A percentile compares a stretch with the other conserved stretches of the same genome.
Conservation (phyloP, 2,113 vertebrate species). For the Mesocricetus auratus region DNA sequence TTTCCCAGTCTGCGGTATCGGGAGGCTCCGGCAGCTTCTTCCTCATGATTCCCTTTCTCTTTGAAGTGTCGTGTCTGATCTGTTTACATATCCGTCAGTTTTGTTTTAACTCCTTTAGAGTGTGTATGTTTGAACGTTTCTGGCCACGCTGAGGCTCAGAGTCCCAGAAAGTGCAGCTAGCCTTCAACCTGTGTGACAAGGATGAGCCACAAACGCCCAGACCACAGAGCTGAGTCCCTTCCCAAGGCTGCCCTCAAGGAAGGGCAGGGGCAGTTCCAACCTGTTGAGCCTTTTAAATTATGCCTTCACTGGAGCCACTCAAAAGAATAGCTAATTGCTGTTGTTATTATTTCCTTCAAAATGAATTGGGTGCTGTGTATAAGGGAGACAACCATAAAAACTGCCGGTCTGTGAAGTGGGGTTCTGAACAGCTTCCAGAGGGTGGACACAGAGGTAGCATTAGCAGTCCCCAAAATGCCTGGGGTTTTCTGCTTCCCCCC, state of each 20-base stretch:
- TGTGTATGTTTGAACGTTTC: conserved; percentile 4
- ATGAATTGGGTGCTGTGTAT: not conserved
- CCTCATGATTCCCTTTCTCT: conserved; percentile 87
- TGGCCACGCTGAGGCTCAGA: not conserved
- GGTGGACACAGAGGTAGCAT: conserved; percentile 34
- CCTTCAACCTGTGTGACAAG: conserved; percentile 58
- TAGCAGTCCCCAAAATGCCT: conserved; percentile 57
- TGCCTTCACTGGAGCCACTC: conserved; percentile 75
- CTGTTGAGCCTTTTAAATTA: conserved; percentile 59
- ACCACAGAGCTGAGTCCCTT: conserved; percentile 59
- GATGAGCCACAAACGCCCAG: conserved; percentile 57
- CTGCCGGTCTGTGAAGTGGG: not conserved
- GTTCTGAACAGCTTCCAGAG: not conserved
- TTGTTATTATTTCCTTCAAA: conserved; percentile 75
- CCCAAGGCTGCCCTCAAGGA: conserved; percentile 15
- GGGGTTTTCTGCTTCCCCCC: not conserved
- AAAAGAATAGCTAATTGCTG: conserved; percentile 64
- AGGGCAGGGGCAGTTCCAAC: not conserved
- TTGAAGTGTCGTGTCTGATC: conserved; percentile 92
- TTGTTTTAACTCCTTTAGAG: conserved; percentile 59
- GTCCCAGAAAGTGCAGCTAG: not conserved
- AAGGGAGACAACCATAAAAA: conserved; percentile 67
- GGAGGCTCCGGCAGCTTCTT: conserved; percentile 79
- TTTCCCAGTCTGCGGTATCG: conserved; percentile 83
- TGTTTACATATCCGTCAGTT: conserved; percentile 89